These are phyloP conservation scores for Odiellus spinosus DNA, from an alignment of 2,888 invertebrate species.

Conservation along the genomic window DNA sequence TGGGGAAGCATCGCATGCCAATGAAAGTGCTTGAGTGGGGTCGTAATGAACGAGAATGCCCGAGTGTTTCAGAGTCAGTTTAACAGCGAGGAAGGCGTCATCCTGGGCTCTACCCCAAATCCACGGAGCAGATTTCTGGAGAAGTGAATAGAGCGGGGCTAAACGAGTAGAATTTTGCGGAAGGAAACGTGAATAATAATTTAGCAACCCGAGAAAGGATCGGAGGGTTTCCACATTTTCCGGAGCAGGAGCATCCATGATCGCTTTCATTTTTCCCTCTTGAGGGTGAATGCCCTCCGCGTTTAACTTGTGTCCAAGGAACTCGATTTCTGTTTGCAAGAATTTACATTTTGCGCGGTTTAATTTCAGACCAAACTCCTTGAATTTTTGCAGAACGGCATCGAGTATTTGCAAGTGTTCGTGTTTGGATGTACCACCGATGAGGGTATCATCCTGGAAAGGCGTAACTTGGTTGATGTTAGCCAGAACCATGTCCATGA, in stretches of 20 bases:
- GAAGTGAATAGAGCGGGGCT: slow-evolving; percentile 20
- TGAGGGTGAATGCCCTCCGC: no score
- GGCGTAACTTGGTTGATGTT: not conserved
- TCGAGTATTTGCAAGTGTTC: not conserved
- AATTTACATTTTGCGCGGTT: slow-evolving; percentile 17
- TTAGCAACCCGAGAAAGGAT: no score
- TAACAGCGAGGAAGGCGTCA: slow-evolving; percentile 18
- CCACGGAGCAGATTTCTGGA: slow-evolving; percentile 17
- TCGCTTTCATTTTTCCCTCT: slow-evolving; percentile 20
- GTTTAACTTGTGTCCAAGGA: slow-evolving; percentile 20
- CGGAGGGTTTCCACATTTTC: slow-evolving; percentile 21
- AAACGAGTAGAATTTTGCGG: slow-evolving; percentile 19
- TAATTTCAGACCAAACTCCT: not conserved
- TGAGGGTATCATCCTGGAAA: not conserved
- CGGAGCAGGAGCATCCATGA: slow-evolving; percentile 21
- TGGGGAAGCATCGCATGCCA: slow-evolving; percentile 30
- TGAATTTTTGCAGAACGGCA: not conserved
- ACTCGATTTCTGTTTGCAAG: slow-evolving; percentile 20
- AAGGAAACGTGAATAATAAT: slow-evolving; percentile 23
- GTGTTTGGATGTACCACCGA: not conserved
- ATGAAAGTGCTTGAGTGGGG: slow-evolving; percentile 20
- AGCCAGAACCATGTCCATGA: slow-evolving; percentile 4
- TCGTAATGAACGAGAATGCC: slow-evolving; percentile 25
- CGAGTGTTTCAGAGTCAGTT: slow-evolving; percentile 19
- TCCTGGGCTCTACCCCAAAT: slow-evolving; percentile 13